Evolutionary conservation across 2,797 vertebrate species (phyloP).

Genomic region (Takifugu ocellatus): DNA sequence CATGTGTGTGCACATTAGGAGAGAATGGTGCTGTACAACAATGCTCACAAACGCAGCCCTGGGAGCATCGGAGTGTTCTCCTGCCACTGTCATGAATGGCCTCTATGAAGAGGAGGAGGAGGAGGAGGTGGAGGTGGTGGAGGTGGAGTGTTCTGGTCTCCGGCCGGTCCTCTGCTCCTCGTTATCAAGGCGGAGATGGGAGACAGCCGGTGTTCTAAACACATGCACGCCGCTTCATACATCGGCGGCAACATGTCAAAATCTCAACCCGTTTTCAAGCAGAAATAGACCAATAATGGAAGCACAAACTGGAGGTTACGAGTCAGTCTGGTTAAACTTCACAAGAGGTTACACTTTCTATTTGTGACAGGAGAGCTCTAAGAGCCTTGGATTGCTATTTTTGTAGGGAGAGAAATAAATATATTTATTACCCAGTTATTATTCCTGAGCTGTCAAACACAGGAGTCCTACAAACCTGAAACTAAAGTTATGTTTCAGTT

Average conservation of each 20-base stretch:
- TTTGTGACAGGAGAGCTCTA: constrained; percentile 35
- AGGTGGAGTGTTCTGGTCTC: constrained; percentile 14
- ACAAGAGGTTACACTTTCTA: constrained; percentile 30
- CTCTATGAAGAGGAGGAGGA: constrained; percentile 15
- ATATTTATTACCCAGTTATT: constrained; percentile 13
- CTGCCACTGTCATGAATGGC: constrained; percentile 27
- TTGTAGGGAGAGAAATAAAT: not conserved
- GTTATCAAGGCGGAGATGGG: constrained; percentile 39
- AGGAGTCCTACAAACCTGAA: no score
- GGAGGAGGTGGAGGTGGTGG: constrained; percentile 3
- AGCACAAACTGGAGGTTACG: constrained; percentile 6
- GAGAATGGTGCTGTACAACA: constrained; percentile 21
- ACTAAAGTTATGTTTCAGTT: no score
- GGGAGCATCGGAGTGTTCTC: constrained; percentile 39
- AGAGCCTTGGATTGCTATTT: constrained; percentile 26
- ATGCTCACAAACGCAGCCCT: constrained; percentile 43
- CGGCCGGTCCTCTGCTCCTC: constrained; percentile 28
- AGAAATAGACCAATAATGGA: constrained; percentile 1
- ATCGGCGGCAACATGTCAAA: no score
- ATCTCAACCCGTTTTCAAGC: no score
- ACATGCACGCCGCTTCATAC: no score
- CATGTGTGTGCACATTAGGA: no score
- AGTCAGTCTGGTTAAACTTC: constrained; percentile 16
- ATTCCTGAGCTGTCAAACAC: no score
- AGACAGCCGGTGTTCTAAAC: constrained; percentile 13